Base-by-base conservation (phyloP, 2,888 invertebrate species). In the Resseliella maxima region DNA sequence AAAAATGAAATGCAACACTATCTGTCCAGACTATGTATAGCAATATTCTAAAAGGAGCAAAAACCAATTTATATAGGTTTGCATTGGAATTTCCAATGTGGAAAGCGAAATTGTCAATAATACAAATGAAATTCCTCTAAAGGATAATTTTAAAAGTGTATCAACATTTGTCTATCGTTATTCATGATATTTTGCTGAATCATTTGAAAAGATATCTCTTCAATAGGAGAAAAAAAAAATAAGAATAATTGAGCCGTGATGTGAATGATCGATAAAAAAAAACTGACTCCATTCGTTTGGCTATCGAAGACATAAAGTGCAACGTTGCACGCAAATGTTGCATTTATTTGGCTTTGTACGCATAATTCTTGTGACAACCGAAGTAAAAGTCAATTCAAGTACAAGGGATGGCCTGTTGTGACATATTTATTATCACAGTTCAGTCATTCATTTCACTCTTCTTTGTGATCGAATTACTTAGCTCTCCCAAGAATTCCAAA, bases 221-320 rank as follows among this genome's bases (percentile, higher is more conserved):
- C n/a, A n/a, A n/a, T n/a, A n/a, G n/a, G n/a, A n/a, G n/a, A n/a
- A n/a, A n/a, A n/a, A n/a, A n/a, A n/a, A n/a, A n/a, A n/a, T n/a
- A n/a, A n/a, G n/a, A n/a, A n/a, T n/a, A n/a, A 50, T 50, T 50
- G 46, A 18, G 18, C 46, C 8, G 15, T 18, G 2, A 50, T 5
- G 59, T 59, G 59, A 31, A 72, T 72, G 72, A 3, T 5, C 50
- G 59, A 21, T 15, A 59, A 5, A 59, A 59, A 59, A 59, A 2
- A 3, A 18, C 50, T 27, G 5, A 27, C 24, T 27, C 0, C 15
- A 2, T 12, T n/a, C n/a, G n/a, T 12, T 59, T 59, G 2, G 24
- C 59, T 27, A 59, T 59, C 15, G n/a, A 59, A 2, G 59, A 50
- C 50, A 59, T n/a, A 72, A 72, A 72, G 72, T 72, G 72, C 31